Evolutionary conservation across 2,113 vertebrate genomes (phyloP).

Genomic region (Triplophysa rosa): DNA sequence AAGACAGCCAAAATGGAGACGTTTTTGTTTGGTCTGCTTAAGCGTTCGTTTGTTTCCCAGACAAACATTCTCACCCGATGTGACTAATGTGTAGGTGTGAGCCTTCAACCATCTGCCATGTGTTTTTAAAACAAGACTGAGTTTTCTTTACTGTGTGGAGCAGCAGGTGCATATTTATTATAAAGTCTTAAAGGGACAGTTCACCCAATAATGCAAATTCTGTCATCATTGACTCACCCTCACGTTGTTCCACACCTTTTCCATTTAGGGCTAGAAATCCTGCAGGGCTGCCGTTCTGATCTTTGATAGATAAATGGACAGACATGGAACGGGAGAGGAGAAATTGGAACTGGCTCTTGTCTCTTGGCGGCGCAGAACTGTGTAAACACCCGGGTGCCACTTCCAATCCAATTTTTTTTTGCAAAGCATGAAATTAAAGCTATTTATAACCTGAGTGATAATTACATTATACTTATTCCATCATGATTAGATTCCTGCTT

Average conservation of each 20-base stretch:
- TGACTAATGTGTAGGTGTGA: constrained; percentile 47
- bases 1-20: constrained; percentile 26
- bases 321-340: constrained; percentile 61
- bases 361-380: constrained; percentile 65
- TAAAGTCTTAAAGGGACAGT: background rate
- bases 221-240: too few species aligned
- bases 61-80: constrained; percentile 35
- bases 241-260: too few species aligned
- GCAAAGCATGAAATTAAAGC: constrained; percentile 78
- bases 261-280: background rate
- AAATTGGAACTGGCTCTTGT: constrained; percentile 71
- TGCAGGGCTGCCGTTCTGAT: constrained; percentile 48
- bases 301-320: constrained; percentile 67
- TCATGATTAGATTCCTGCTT: constrained; percentile 71
- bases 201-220: background rate
- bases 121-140: constrained; percentile 46
- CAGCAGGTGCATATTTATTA: constrained; percentile 42
- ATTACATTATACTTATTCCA: constrained; percentile 77
- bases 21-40: constrained; percentile 40
- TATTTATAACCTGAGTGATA: constrained; percentile 75
- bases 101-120: constrained; percentile 53
- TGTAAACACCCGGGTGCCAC: constrained; percentile 68
- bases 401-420: constrained; percentile 71
- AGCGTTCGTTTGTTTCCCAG: constrained; percentile 40
- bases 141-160: constrained; percentile 40